A percentile compares a stretch with the other conserved stretches of the same genome.
Conservation (phyloP, 2,888 invertebrate genomes). For the Heliconius ismenius region DNA sequence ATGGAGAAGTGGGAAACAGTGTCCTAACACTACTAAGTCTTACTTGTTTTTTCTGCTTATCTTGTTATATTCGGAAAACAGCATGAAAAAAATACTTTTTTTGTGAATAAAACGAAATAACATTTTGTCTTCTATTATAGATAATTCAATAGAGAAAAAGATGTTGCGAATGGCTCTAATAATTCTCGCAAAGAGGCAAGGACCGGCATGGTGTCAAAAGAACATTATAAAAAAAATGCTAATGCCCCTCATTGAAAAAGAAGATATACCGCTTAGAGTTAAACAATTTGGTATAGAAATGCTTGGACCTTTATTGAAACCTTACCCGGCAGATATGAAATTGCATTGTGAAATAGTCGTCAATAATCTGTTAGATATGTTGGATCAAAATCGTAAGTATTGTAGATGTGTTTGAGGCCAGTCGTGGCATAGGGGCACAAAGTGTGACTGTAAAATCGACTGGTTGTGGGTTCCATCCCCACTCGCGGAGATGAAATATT, state of each 20-base stretch:
- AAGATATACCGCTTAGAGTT: slow-evolving; percentile 49
- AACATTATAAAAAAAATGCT: slow-evolving; percentile 67
- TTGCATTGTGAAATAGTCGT: slow-evolving; percentile 67
- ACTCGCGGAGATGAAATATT: no score
- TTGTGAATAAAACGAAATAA: not conserved
- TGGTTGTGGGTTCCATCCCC: no score
- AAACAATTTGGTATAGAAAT: slow-evolving; percentile 65
- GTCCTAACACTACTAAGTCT: no score
- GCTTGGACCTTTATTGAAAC: slow-evolving; percentile 69
- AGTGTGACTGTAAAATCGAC: no score
- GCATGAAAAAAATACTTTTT: not conserved
- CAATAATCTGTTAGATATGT: slow-evolving; percentile 61
- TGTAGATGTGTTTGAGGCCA: not conserved
- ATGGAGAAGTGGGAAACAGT: no score
- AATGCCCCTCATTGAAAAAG: slow-evolving; percentile 62
- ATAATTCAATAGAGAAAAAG: slow-evolving; percentile 58
- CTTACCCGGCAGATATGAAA: slow-evolving; percentile 72
- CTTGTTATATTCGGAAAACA: not conserved
- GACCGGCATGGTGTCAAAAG: slow-evolving; percentile 71
- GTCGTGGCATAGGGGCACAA: no score
- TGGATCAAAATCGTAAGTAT: slow-evolving; percentile 64
- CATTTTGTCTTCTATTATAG: slow-evolving; percentile 53
- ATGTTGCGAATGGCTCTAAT: slow-evolving; percentile 65
- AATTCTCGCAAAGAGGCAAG: slow-evolving; percentile 70
- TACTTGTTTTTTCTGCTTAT: no score